Percentiles rank a stretch among this genome's conserved stretches.
These are phyloP conservation scores for Oxyruncus cristatus DNA, from an alignment of 2,113 vertebrate genomes.

Conservation along the genomic window DNA sequence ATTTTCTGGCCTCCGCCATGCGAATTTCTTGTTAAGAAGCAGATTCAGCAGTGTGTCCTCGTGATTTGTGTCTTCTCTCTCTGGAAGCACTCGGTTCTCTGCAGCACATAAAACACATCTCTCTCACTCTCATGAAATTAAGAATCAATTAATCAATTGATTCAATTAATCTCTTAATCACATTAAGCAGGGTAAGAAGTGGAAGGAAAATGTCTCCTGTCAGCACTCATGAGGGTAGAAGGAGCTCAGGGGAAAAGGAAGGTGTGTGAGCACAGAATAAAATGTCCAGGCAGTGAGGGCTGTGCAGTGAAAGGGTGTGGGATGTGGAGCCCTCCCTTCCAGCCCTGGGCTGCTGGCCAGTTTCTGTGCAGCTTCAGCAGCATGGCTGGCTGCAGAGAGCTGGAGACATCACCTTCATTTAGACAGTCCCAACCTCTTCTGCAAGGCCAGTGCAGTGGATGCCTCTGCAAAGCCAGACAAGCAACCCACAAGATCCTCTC, in stretches of 20 bases:
- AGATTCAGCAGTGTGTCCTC: slow-evolving; percentile 58
- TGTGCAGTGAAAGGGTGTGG: neutral
- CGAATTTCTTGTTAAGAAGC: slow-evolving; percentile 58
- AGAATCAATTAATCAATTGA: neutral
- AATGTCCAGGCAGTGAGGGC: neutral
- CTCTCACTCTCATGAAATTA: neutral
- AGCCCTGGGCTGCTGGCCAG: neutral
- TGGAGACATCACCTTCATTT: neutral
- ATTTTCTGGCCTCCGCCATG: slow-evolving; percentile 46
- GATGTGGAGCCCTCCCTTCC: neutral
- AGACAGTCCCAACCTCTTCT: neutral
- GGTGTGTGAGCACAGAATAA: neutral
- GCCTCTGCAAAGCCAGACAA: neutral
- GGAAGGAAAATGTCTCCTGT: neutral
- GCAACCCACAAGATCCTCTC: fast-evolving
- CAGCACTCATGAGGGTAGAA: neutral
- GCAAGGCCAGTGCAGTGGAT: fast-evolving
- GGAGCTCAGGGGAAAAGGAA: neutral
- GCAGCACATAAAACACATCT: neutral
- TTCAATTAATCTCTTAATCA: neutral
- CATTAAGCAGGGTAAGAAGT: neutral
- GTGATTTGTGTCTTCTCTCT: slow-evolving; percentile 50
- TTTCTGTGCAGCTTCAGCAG: neutral
- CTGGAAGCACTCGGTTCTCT: slow-evolving; percentile 63
- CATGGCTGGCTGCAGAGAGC: neutral